A percentile compares a stretch with the other conserved stretches of the same genome.
These are phyloP conservation scores for Melanostoma mellinum DNA, from an alignment of 2,888 invertebrate species.

Conservation along the genomic window DNA sequence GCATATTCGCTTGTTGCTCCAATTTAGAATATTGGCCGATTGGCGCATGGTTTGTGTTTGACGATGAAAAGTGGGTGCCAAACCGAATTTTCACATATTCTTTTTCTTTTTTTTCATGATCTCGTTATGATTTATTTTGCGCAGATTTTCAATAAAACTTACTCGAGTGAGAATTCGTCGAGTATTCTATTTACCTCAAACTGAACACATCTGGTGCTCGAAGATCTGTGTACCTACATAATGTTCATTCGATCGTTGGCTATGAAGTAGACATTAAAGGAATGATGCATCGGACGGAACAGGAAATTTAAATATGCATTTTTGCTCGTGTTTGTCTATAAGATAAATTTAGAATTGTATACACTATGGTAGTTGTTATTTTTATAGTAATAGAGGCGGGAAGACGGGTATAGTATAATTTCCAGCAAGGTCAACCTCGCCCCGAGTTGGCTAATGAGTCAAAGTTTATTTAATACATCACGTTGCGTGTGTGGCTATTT, in stretches of 20 bases:
- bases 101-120: background rate
- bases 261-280: background rate
- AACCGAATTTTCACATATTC: slow-evolving; percentile 13
- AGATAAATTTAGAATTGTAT: slow-evolving; percentile 17
- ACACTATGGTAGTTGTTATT: slow-evolving; percentile 12
- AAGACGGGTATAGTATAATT: background rate
- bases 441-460: slow-evolving; percentile 44
- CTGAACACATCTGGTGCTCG: slow-evolving; percentile 51
- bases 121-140: background rate
- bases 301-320: slow-evolving; percentile 64
- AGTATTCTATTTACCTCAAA: slow-evolving; percentile 14
- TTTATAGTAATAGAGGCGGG: slow-evolving; percentile 1
- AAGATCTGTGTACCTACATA: background rate
- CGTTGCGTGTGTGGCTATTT: slow-evolving; percentile 39
- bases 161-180: slow-evolving; percentile 17
- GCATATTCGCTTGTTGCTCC: slow-evolving; percentile 47
- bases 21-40: background rate
- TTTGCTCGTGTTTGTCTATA: background rate
- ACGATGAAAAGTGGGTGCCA: slow-evolving; percentile 51
- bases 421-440: slow-evolving; percentile 61
- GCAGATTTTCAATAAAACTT: slow-evolving; percentile 23
- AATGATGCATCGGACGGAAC: slow-evolving; percentile 29
- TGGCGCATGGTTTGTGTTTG: background rate
- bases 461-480: slow-evolving; percentile 43
- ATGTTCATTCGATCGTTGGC: background rate